A percentile compares a stretch with the other conserved stretches of the same genome.
Evolutionary conservation across 2,113 vertebrate species (phyloP).

Genomic region (Seriola aureovittata): DNA sequence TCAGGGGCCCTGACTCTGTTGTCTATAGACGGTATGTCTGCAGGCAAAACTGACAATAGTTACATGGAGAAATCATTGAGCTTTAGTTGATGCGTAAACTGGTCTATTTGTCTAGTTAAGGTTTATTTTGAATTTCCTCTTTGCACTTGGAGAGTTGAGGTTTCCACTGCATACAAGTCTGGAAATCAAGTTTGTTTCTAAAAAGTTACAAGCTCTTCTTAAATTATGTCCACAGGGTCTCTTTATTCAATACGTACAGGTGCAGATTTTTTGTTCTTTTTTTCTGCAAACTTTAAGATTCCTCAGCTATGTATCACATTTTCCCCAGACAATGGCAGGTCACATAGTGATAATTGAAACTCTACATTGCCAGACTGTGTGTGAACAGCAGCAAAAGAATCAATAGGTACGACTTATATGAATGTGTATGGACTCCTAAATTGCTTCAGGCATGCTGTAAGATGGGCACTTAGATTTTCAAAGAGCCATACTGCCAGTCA

Average conservation of each 20-base stretch:
- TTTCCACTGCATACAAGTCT: background rate
- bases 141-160: background rate
- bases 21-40: conserved; percentile 37
- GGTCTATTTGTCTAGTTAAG: conserved; percentile 52
- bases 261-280: conserved; percentile 29
- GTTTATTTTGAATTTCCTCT: conserved; percentile 30
- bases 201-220: conserved; percentile 20
- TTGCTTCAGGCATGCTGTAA: conserved; percentile 78
- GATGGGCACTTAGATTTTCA: conserved; percentile 81
- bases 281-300: conserved; percentile 52
- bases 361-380: conserved; percentile 73
- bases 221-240: conserved; percentile 40
- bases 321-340: conserved; percentile 74
- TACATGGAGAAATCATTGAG: conserved; percentile 46
- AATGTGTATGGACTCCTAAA: conserved; percentile 79
- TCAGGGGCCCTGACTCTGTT: conserved; percentile 42
- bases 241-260: conserved; percentile 25
- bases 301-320: conserved; percentile 70
- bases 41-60: conserved; percentile 48
- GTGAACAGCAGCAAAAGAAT: conserved; percentile 76
- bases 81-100: conserved; percentile 28
- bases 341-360: conserved; percentile 77
- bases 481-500: conserved; percentile 80
- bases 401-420: conserved; percentile 77
- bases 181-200: conserved; percentile 4